These are phyloP conservation scores for Chanos chanos DNA, from an alignment of 2,797 vertebrate species.

Conservation along the genomic window DNA sequence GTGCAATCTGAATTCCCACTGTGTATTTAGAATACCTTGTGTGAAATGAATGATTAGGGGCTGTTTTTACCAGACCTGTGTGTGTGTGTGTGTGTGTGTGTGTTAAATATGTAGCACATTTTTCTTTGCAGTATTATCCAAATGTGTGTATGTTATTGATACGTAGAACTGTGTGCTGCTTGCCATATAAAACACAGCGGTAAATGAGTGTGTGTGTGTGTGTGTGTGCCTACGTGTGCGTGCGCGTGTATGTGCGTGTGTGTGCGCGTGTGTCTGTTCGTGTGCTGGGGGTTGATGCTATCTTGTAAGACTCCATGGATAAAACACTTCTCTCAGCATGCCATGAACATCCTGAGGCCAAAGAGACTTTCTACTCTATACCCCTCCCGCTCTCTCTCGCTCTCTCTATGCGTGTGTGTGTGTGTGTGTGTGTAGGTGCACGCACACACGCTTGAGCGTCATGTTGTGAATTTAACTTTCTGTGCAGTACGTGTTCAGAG, in stretches of 20 bases:
- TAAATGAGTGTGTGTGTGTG: not conserved
- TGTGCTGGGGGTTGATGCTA: constrained; percentile 12
- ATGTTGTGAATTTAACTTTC: too few species aligned
- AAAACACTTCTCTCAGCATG: constrained; percentile 12
- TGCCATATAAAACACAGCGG: not conserved
- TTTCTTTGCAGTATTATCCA: not conserved
- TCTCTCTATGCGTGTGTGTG: too few species aligned
- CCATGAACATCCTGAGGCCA: constrained; percentile 2
- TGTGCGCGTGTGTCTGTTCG: not conserved
- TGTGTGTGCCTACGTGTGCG: not conserved
- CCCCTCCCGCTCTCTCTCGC: too few species aligned
- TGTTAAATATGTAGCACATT: not conserved
- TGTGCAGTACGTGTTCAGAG: too few species aligned
- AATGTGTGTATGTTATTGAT: not conserved
- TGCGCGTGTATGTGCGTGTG: not conserved
- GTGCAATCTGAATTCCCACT: not conserved
- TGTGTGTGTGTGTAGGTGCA: too few species aligned
- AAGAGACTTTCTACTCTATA: constrained; percentile 3
- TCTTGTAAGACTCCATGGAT: constrained; percentile 30
- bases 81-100: constrained; percentile 6
- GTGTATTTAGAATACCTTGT: not conserved
- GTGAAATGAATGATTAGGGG: not conserved
- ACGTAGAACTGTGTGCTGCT: not conserved
- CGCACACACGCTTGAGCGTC: too few species aligned
- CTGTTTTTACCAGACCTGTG: not conserved